Evolutionary conservation across 2,888 invertebrate species (phyloP), one percentile per base, ranked within the genome.

Genomic region (Bombylius discolor): DNA sequence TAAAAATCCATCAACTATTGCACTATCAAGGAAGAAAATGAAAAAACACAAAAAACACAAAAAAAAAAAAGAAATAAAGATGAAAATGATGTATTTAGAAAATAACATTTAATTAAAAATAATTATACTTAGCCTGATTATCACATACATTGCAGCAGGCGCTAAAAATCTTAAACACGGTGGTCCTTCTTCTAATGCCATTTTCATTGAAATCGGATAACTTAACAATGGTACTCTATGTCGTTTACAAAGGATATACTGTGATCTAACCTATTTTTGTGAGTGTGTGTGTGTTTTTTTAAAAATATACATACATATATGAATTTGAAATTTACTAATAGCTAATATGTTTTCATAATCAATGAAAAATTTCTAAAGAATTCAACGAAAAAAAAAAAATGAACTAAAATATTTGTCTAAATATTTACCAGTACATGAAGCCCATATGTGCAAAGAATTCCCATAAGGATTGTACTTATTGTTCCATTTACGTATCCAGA

Each of bases 151-250:
- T 34, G 85, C 78, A 32, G 77, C 71, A 12, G 74, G 76, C 4
- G 87, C 81, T 62, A 85, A 79, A 58, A 75, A 76, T 60, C 81
- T 79, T 53, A 90, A 72, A 52, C 70, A 71, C 3, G 74, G 69
- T 1, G 93, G 92, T 1, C 94, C 93, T 46, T 80, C 79, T 63
- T 81, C 78, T 59, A 95, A 79, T 13, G 89, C 87, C 49, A 81
- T 75, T 66, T 85, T 82, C 81, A 92, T 89, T 4, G 92, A 87
- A 64, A 84, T 83, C 0, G 92, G 89, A 76, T 94, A 96, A 59
- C 85, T 84, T 51, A 96, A 76, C 58, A 87, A 81, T 14, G 89
- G 86, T 61, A 86, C 81, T 64, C 81, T 78, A 61, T 81, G 75
- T 58, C 79, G 75, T 67, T 83, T 82, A 67, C 85, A 85, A 63